Base-by-base conservation (phyloP, 2,113 vertebrate species). In the Amia ocellicauda region DNA sequence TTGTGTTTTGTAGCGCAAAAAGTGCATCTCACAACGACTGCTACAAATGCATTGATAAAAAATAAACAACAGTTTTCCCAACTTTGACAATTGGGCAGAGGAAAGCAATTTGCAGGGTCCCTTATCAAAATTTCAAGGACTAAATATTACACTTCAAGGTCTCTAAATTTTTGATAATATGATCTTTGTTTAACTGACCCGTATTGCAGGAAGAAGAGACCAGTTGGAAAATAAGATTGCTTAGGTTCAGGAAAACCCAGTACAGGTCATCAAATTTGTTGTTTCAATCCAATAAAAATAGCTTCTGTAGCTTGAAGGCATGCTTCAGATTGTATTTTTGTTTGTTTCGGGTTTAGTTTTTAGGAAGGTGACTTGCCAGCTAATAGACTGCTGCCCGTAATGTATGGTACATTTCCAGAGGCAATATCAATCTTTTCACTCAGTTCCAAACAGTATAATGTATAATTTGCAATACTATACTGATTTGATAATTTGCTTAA, bases 351-450 rank as follows among this genome's bases (percentile, higher is more conserved):
- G 14, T 60, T 63, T 73, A 61, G 47, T 59, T 64, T 74, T 67
- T 69, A 10, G 63, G 66, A 76, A 79, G 75, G 75, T 78, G 66
- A 74, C 69, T 74, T 72, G 64, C 61, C 68, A 68, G 65, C 67
- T 64, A 63, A 57, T 69, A 29, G 64, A 62, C 70, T 70, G 60
- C 69, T 65, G 52, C 27, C 47, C 2, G 53, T 24, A 50, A 24
- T 52, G 47, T 40, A 56, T 66, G 64, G 64, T 3, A 36, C 11
- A 36, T 36, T 36, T 36, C 31, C 31, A 36, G 31, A n/a, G n/a
- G n/a, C n/a, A n/a, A n/a, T n/a, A n/a, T n/a, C n/a, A n/a, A n/a
- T n/a, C n/a, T n/a, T n/a, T n/a, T n/a, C n/a, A n/a, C n/a, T n/a
- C n/a, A n/a, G n/a, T n/a, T n/a, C n/a, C n/a, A n/a, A n/a, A n/a